Percentiles rank a stretch among this genome's conserved stretches.
These are phyloP conservation scores for Plecotus auritus DNA, from an alignment of 2,113 vertebrate genomes.

Conservation along the genomic window DNA sequence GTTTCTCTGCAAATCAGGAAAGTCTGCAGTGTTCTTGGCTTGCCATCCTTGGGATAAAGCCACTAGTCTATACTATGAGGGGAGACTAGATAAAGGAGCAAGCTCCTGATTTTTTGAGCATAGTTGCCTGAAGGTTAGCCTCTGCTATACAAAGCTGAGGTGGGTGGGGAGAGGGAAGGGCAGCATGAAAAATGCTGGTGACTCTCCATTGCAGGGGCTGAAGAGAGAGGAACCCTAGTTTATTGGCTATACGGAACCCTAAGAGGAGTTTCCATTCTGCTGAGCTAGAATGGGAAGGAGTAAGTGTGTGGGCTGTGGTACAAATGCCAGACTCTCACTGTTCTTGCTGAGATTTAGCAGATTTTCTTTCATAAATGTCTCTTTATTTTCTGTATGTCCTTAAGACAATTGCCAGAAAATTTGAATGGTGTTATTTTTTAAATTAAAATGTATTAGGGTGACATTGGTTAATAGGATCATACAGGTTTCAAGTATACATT, in stretches of 20 bases:
- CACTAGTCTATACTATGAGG: neutral
- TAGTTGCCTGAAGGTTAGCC: neutral
- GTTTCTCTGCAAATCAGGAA: neutral
- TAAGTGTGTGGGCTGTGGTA: neutral
- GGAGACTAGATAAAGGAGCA: neutral
- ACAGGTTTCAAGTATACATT: neutral
- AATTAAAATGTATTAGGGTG: neutral
- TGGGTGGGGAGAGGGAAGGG: rapidly evolving
- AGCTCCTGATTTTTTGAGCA: neutral
- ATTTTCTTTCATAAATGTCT: neutral
- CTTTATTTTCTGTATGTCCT: neutral
- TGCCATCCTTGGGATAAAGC: neutral
- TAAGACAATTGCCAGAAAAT: neutral
- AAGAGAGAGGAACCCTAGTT: neutral
- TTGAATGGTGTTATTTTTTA: neutral
- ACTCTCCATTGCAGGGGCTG: neutral
- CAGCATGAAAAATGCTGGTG: neutral
- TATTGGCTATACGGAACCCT: neutral
- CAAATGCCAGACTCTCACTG: neutral
- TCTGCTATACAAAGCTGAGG: neutral
- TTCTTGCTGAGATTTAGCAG: neutral
- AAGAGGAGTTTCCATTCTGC: neutral
- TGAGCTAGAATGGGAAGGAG: neutral
- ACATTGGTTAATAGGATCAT: neutral
- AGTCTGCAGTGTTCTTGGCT: neutral